phyloP scores from a whole-genome alignment of 2,888 invertebrate genomes.

The Xestobium rufovillosum region DNA sequence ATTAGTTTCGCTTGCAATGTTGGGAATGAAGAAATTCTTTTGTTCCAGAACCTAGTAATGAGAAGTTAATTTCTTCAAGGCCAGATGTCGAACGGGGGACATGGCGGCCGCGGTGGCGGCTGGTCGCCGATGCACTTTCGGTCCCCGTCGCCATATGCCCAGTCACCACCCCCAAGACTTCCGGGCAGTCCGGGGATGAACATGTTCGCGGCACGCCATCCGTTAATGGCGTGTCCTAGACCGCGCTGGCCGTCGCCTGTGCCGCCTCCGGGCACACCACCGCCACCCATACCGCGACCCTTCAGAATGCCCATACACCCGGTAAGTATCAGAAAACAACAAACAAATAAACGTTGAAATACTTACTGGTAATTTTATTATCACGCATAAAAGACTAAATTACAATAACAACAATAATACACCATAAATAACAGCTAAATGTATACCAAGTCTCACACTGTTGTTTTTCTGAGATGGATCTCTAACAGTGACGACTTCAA shows the following conservation, averaged over 20 bases:
- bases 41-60: no score
- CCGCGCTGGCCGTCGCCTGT: conserved; percentile 54
- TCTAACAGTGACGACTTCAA: no score
- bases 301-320: conserved; percentile 42
- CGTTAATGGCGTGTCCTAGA: conserved; percentile 56
- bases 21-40: no score
- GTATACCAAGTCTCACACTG: no score
- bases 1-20: no score
- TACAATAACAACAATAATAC: no score
- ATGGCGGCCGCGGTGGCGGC: conserved; percentile 42
- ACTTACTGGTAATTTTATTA: no score
- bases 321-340: conserved; percentile 32
- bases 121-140: conserved; percentile 59
- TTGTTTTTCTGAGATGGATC: no score
- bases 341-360: no score
- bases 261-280: conserved; percentile 37
- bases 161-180: conserved; percentile 66
- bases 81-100: conserved; percentile 40
- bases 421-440: no score
- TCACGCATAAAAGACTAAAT: no score
- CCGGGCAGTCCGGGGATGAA: conserved; percentile 43
- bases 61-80: no score
- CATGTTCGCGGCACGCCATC: conserved; percentile 45
- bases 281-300: conserved; percentile 45
- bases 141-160: conserved; percentile 68